Evolutionary conservation across 2,888 invertebrate species (phyloP).

Genomic region (Dorcus parallelipipedus): DNA sequence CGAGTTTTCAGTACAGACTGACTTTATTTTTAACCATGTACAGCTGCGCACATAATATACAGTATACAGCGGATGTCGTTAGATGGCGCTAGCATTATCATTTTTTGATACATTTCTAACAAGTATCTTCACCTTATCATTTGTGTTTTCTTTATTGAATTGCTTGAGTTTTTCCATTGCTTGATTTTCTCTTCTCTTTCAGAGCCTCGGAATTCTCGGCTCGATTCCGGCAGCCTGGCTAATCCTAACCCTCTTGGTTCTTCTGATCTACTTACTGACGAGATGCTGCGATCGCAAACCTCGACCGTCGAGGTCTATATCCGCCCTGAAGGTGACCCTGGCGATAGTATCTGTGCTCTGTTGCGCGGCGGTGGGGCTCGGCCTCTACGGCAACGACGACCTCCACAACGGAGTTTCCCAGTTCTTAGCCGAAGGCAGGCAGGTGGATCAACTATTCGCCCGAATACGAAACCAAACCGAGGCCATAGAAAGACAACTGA

Average conservation of each 20-base stretch:
- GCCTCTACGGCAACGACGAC: constrained; percentile 92
- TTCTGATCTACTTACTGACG: constrained; percentile 89
- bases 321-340: constrained; percentile 77
- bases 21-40: too few relatives aligned
- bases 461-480: constrained; percentile 81
- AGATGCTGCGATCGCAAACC: constrained; percentile 94
- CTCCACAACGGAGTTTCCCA: constrained; percentile 86
- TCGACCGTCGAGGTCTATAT: constrained; percentile 82
- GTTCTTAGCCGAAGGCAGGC: constrained; percentile 74
- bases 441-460: constrained; percentile 75
- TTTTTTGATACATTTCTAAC: too few relatives aligned
- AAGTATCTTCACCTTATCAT: too few relatives aligned
- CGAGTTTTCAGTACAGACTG: too few relatives aligned
- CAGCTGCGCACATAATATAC: too few relatives aligned
- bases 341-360: constrained; percentile 82
- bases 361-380: constrained; percentile 86
- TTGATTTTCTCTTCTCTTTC: constrained; percentile 40
- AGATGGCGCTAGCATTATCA: too few relatives aligned
- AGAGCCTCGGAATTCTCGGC: constrained; percentile 91
- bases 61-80: too few relatives aligned
- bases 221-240: constrained; percentile 93
- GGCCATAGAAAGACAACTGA: constrained; percentile 71
- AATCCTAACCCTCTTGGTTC: constrained; percentile 82
- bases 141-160: too few relatives aligned
- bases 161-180: too few relatives aligned